These are phyloP conservation scores for Drosophila seclusa DNA, from an alignment of 2,888 invertebrate genomes.

Conservation along the genomic window DNA sequence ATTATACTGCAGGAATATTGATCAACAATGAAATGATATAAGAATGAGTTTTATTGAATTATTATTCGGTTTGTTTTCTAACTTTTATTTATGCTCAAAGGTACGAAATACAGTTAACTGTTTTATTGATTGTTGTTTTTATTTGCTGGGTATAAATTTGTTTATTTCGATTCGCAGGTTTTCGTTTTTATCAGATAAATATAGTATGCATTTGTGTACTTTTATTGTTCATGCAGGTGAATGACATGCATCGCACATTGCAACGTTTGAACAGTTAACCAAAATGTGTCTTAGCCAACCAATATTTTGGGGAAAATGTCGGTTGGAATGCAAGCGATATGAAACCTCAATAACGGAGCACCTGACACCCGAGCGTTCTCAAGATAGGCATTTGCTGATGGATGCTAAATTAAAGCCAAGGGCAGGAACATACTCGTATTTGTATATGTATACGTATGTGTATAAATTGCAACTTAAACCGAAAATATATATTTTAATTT, in stretches of 20 bases:
- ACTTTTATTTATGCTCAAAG: constrained; percentile 53
- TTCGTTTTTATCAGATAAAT: background rate
- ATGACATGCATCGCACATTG: background rate
- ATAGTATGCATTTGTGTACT: background rate
- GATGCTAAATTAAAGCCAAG: background rate
- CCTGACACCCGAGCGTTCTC: background rate
- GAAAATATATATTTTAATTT: constrained; percentile 29
- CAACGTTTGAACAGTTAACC: background rate
- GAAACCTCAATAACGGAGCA: constrained; percentile 12
- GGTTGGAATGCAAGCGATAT: constrained; percentile 2
- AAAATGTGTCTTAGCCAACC: background rate
- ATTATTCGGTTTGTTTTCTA: constrained; percentile 7
- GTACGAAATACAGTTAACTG: constrained; percentile 64
- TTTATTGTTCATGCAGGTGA: background rate
- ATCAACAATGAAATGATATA: background rate
- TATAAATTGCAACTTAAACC: constrained; percentile 14
- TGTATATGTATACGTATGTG: background rate
- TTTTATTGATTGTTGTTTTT: constrained; percentile 36
- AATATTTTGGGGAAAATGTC: background rate
- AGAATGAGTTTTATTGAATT: background rate
- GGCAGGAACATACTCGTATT: background rate
- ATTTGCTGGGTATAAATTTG: constrained; percentile 22
- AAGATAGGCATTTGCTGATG: background rate
- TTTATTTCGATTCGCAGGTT: constrained; percentile 21
- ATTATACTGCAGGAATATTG: background rate